Percentiles rank a stretch among this genome's conserved stretches.
phyloP scores from a whole-genome alignment of 1,140 invertebrate species.

The Marisa cornuarietis region DNA sequence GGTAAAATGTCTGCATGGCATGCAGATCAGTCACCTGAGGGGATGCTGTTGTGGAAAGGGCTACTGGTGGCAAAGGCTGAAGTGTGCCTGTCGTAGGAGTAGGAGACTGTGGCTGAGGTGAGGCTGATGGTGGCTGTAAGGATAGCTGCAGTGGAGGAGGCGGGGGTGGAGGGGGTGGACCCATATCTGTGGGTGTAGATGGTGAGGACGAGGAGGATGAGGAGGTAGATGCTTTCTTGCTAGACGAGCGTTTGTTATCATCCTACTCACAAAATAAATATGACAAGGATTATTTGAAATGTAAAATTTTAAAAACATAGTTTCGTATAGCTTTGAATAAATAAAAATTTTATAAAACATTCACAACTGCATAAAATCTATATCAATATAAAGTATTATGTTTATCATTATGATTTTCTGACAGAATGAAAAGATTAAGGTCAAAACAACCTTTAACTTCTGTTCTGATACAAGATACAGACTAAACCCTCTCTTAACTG shows the following conservation, averaged over 20 bases:
- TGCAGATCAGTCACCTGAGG: constrained; percentile 5
- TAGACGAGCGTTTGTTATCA: constrained; percentile 14
- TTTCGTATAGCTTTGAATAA: constrained; percentile 31
- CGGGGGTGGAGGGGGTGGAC: constrained; percentile 34
- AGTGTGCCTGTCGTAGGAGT: too few relatives aligned
- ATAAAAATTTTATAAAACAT: neutral
- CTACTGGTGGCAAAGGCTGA: constrained; percentile 19
- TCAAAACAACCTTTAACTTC: too few relatives aligned
- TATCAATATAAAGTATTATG: too few relatives aligned
- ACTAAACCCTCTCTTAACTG: too few relatives aligned
- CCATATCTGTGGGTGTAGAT: constrained; percentile 33
- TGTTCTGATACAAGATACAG: too few relatives aligned
- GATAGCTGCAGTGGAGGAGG: constrained; percentile 14
- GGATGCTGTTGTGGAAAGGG: constrained; percentile 26
- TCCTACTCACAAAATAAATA: neutral
- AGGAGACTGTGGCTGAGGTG: constrained; percentile 9
- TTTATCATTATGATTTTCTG: too few relatives aligned
- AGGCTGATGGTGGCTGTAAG: constrained; percentile 26
- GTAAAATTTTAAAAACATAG: neutral
- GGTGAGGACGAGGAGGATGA: constrained; percentile 20
- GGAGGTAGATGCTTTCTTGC: constrained; percentile 22
- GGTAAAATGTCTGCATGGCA: constrained; percentile 1
- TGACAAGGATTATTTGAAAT: too few relatives aligned
- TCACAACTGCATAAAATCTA: too few relatives aligned
- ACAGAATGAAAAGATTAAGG: too few relatives aligned